These are phyloP conservation scores for Helarctos malayanus DNA, from an alignment of 2,797 vertebrate genomes.

Conservation along the genomic window DNA sequence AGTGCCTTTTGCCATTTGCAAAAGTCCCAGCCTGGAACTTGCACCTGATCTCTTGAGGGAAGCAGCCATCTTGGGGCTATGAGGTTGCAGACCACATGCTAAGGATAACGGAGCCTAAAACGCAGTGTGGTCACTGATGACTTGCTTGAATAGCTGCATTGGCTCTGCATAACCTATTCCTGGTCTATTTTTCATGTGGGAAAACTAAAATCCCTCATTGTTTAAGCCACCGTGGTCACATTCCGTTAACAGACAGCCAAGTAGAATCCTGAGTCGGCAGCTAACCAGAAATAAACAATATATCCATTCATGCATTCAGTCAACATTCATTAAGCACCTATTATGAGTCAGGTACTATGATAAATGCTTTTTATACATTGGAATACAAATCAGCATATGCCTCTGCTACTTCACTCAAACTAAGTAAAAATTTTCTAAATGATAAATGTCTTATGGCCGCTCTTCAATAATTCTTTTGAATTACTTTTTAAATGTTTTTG, in stretches of 20 bases:
- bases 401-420: background rate
- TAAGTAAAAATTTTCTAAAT: conserved; percentile 17
- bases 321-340: background rate
- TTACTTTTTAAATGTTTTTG: conserved; percentile 48
- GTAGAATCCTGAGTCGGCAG: background rate
- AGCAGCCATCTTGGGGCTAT: background rate
- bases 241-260: background rate
- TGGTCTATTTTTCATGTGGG: conserved; percentile 19
- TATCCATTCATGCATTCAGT: background rate
- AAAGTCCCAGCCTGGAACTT: background rate
- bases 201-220: background rate
- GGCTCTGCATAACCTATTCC: background rate
- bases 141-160: background rate
- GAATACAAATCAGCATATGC: background rate
- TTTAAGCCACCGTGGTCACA: background rate
- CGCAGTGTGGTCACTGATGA: background rate
- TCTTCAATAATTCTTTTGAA: conserved; percentile 36
- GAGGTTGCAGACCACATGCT: background rate
- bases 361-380: background rate
- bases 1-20: background rate
- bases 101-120: background rate
- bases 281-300: conserved; percentile 1
- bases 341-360: background rate
- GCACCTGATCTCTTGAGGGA: background rate
- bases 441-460: background rate